Conservation (phyloP, 2,113 vertebrate genomes). For the Megalops atlanticus region DNA sequence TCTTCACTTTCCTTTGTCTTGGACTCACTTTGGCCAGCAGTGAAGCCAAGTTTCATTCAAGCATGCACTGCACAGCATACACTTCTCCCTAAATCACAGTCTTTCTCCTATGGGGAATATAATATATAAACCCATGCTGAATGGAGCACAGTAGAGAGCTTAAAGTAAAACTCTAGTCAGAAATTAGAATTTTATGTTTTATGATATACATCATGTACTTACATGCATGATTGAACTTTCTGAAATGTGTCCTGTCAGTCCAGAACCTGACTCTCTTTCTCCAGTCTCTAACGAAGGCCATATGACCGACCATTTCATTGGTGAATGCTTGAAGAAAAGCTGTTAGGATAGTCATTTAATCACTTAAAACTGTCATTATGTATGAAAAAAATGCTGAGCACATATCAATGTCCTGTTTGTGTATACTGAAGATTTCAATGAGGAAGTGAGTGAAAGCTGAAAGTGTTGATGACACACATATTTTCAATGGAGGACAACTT, state of each 20-base stretch:
- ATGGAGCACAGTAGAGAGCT: too few species aligned
- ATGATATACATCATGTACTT: background rate
- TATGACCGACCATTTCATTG: background rate
- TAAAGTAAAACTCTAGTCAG: too few species aligned
- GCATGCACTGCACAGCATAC: too few species aligned
- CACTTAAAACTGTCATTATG: too few species aligned
- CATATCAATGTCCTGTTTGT: too few species aligned
- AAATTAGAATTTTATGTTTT: background rate
- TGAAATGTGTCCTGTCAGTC: background rate
- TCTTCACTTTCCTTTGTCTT: background rate
- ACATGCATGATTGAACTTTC: background rate
- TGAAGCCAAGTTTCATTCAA: too few species aligned
- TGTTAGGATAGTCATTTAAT: too few species aligned
- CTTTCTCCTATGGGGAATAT: background rate
- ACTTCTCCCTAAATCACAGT: background rate
- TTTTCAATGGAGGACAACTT: background rate
- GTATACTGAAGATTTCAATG: too few species aligned
- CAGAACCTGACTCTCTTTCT: background rate
- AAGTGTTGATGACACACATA: background rate
- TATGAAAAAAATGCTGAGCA: too few species aligned
- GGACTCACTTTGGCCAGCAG: too few species aligned
- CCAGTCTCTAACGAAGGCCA: background rate
- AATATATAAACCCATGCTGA: background rate
- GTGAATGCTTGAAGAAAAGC: too few species aligned
- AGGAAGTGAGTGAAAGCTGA: too few species aligned